phyloP scores from a whole-genome alignment of 2,113 vertebrate species.

The Malurus elegans region DNA sequence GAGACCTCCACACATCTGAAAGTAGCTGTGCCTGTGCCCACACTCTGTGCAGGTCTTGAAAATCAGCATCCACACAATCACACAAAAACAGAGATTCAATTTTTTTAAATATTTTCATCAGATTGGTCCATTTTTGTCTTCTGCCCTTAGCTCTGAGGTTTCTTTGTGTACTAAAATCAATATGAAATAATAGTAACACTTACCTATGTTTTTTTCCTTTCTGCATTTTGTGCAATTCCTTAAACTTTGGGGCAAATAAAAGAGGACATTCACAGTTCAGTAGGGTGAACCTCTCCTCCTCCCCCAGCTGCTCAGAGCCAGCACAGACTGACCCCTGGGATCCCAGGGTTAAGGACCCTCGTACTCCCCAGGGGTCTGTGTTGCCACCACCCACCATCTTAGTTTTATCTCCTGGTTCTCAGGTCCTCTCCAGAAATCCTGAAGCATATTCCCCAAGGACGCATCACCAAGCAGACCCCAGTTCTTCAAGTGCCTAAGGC shows the following conservation, averaged over 20 bases:
- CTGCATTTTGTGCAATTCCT: neutral
- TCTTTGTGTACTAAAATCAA: neutral
- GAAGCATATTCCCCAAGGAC: neutral
- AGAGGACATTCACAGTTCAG: neutral
- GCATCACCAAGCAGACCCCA: neutral
- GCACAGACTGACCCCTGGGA: neutral
- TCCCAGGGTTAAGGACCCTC: neutral
- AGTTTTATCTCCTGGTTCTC: neutral
- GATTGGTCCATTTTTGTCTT: neutral
- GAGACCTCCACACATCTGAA: neutral
- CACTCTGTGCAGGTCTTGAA: neutral
- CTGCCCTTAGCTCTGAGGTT: neutral
- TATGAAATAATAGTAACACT: neutral
- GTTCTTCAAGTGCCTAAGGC: neutral
- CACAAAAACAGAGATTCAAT: fast-evolving
- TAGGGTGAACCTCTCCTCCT: neutral
- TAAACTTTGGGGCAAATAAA: neutral
- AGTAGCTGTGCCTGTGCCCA: neutral
- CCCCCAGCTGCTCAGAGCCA: fast-evolving
- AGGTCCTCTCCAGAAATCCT: neutral
- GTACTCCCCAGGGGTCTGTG: neutral
- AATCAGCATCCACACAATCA: neutral
- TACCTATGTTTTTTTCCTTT: neutral
- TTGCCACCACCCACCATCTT: neutral
- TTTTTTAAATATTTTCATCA: neutral